Conservation (phyloP, 35 echinoderm and acorn worm genomes). For the Ptychodera flava region DNA sequence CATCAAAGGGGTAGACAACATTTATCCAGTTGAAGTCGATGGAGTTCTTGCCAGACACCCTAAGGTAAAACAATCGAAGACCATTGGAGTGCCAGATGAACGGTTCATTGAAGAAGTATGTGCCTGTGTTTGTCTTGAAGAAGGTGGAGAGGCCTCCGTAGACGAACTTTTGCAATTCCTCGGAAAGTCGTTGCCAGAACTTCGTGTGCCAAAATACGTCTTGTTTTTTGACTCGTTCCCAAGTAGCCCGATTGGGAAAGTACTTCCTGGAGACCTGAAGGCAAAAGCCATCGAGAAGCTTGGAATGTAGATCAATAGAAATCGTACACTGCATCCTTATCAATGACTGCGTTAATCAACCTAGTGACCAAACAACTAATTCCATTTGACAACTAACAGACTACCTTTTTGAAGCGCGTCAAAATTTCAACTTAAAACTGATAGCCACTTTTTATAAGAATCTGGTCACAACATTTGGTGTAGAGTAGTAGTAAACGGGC, state of each 20-base stretch:
- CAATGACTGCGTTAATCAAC: too few species aligned
- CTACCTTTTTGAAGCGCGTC: too few species aligned
- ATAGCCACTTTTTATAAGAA: too few species aligned
- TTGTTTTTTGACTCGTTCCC: constrained; percentile 48
- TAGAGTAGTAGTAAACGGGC: too few species aligned
- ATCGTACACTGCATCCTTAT: too few species aligned
- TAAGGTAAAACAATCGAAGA: constrained; percentile 81
- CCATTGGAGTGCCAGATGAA: constrained; percentile 71
- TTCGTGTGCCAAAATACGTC: constrained; percentile 43
- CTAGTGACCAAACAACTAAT: too few species aligned
- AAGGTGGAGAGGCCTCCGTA: constrained; percentile 27
- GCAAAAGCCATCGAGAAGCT: background rate
- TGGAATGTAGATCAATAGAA: too few species aligned
- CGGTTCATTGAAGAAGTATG: constrained; percentile 63
- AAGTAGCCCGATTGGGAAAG: constrained; percentile 29
- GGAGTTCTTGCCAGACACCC: constrained; percentile 75
- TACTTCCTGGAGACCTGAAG: background rate
- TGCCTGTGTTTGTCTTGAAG: constrained; percentile 62
- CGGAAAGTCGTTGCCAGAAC: background rate
- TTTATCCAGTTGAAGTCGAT: constrained; percentile 90
- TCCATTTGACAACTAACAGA: too few species aligned
- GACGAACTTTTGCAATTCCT: constrained; percentile 59
- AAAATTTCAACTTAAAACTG: too few species aligned
- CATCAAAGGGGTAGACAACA: constrained; percentile 82
- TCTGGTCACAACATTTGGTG: too few species aligned